A percentile compares a stretch with the other conserved stretches of the same genome.
These are phyloP conservation scores for Xylocopa sonorina DNA, from an alignment of 1,140 invertebrate genomes.

Conservation along the genomic window DNA sequence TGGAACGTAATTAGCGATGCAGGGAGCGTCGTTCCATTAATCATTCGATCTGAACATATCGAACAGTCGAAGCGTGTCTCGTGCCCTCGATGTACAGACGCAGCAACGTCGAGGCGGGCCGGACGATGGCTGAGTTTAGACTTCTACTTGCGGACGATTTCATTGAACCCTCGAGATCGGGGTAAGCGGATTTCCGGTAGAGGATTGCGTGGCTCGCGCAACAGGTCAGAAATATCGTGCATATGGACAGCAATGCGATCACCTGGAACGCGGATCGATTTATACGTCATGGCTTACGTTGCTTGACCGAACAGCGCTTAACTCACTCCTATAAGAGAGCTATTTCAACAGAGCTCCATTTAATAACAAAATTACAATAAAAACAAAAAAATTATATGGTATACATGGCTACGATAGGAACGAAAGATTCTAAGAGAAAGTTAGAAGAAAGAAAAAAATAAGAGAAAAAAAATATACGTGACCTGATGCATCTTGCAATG, in stretches of 20 bases:
- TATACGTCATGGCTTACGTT: constrained; percentile 11
- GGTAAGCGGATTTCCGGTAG: constrained; percentile 52
- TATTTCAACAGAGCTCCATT: neutral
- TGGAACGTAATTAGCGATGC: neutral
- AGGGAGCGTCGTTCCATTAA: neutral
- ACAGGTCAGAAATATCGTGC: constrained; percentile 48
- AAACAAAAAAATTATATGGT: no score
- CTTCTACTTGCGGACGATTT: constrained; percentile 42
- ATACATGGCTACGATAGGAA: no score
- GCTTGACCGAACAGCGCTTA: neutral
- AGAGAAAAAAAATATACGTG: no score
- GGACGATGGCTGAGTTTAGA: no score
- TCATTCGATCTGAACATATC: neutral
- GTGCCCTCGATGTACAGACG: no score
- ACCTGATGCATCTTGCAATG: no score
- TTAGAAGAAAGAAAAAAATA: no score
- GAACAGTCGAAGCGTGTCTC: neutral
- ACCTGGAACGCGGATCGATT: constrained; percentile 51
- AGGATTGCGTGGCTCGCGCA: no score
- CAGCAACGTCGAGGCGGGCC: neutral
- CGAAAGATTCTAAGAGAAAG: no score
- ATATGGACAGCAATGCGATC: constrained; percentile 40
- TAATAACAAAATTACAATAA: neutral
- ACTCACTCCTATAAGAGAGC: neutral
- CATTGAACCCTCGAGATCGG: constrained; percentile 25